These are phyloP conservation scores for Morphnarchus princeps DNA, from an alignment of 2,113 vertebrate species.

Conservation along the genomic window DNA sequence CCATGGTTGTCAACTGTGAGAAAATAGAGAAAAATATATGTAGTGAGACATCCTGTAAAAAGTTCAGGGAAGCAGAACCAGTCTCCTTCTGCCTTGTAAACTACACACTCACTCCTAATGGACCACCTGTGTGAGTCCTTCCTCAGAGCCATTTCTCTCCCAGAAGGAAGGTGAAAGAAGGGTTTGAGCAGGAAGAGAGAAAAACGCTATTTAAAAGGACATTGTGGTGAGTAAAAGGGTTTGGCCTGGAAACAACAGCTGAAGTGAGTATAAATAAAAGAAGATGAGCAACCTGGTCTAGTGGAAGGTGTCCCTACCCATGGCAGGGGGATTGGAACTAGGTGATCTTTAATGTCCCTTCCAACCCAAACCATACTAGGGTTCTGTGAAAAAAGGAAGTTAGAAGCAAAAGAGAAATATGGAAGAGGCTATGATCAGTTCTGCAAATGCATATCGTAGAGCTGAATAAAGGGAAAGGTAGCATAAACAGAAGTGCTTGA, in stretches of 20 bases:
- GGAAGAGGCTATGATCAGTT: not conserved
- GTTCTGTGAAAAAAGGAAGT: not conserved
- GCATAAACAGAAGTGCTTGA: not conserved
- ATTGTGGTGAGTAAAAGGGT: not conserved
- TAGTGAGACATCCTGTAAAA: conserved; percentile 44
- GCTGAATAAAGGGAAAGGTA: not conserved
- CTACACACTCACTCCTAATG: not conserved
- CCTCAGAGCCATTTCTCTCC: not conserved
- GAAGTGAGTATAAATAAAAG: not conserved
- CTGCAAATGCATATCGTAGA: fast-evolving
- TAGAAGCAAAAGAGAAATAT: not conserved
- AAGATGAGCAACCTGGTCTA: not conserved
- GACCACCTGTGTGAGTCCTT: not conserved
- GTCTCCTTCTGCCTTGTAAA: not conserved
- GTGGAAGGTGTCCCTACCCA: too few relatives aligned
- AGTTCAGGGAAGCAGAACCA: not conserved
- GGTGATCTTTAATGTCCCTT: too few relatives aligned
- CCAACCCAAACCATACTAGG: too few relatives aligned
- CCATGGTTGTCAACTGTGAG: conserved; percentile 20
- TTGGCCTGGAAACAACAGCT: not conserved
- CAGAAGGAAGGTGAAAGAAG: not conserved
- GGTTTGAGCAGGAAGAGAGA: not conserved
- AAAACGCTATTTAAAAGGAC: not conserved
- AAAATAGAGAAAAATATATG: conserved; percentile 7
- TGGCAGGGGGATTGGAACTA: too few relatives aligned